A percentile compares a stretch with the other conserved stretches of the same genome.
These are phyloP conservation scores for Oceanites oceanicus DNA, from an alignment of 2,113 vertebrate genomes.

Conservation along the genomic window DNA sequence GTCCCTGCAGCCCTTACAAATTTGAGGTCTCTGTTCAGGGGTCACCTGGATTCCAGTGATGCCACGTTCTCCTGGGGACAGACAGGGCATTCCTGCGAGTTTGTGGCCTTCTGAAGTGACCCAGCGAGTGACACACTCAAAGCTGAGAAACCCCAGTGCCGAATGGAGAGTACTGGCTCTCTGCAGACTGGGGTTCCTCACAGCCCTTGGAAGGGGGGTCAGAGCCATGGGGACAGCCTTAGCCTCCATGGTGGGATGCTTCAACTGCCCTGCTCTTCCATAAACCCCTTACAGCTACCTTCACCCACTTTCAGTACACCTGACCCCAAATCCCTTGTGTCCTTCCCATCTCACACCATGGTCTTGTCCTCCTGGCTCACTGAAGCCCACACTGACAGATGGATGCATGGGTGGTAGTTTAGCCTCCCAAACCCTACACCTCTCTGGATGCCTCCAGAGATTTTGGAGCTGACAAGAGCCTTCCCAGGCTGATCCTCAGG, in stretches of 20 bases:
- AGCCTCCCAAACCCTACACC: background rate
- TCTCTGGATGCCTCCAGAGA: background rate
- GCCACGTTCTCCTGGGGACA: background rate
- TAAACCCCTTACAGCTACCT: background rate
- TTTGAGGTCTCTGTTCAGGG: background rate
- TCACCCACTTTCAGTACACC: background rate
- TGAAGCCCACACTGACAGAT: background rate
- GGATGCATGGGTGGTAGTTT: background rate
- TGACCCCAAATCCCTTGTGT: too few relatives aligned
- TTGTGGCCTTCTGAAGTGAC: background rate
- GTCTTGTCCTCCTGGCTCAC: background rate
- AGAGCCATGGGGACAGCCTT: background rate
- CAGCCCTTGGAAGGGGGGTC: background rate
- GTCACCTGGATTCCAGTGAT: background rate
- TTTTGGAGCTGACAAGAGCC: background rate
- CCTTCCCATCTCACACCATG: background rate
- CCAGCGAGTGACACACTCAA: fast-evolving
- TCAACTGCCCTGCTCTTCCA: background rate
- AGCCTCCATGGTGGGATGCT: fast-evolving
- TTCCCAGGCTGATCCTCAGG: background rate
- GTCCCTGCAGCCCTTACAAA: too few relatives aligned
- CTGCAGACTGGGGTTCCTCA: background rate
- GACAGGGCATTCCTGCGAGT: background rate
- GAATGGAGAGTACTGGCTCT: background rate
- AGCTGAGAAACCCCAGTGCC: background rate